Base-by-base conservation (phyloP, 2,888 invertebrate species). In the Eristalis intricaria region DNA sequence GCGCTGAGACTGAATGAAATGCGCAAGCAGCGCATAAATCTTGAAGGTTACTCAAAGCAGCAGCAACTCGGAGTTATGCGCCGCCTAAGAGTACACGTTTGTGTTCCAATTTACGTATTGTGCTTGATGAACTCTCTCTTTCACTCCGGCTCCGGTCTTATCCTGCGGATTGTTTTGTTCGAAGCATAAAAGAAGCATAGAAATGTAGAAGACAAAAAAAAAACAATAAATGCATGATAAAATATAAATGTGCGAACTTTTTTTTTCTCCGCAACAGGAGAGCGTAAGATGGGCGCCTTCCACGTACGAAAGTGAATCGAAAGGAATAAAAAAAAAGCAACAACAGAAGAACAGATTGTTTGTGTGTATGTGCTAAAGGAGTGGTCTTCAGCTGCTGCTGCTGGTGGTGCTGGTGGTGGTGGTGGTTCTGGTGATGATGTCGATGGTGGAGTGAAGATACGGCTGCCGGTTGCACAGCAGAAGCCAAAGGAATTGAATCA, bases 1-100 rank as follows among this genome's bases (percentile, higher is more conserved):
- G 75, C 35, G 22, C 13, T 40, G 75, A 63, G 71, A 86, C 66
- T 83, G 71, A 86, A 89, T 87, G 80, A 83, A 85, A 88, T 86
- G 82, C 81, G 77, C 78, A 88, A 85, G 82, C 88, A 87, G 84
- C 87, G 76, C 84, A 87, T 87, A 87, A 84, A 87, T 80, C 87
- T 79, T 86, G 84, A 87, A 86, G 86, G 83, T 83, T 83, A 58
- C 73, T 78, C 40, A 58, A 63, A 65, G 22, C 68, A 69, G 40
- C 70, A 70, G 29, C 43, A 70, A 22, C 76, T 22, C 23, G 5
- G 40, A 38, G 64, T 50, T 70, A 74, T 7, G 5, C 56, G 22
- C 58, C 65, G n/a, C 10, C 32, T 32, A 75, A 32, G 35, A 61
- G 75, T 75, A 81, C 77, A 82, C 76, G 81, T 85, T 85, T 81